Evolutionary conservation across 1,140 invertebrate genomes (phyloP).

Genomic region (Stegodyphus dumicola): DNA sequence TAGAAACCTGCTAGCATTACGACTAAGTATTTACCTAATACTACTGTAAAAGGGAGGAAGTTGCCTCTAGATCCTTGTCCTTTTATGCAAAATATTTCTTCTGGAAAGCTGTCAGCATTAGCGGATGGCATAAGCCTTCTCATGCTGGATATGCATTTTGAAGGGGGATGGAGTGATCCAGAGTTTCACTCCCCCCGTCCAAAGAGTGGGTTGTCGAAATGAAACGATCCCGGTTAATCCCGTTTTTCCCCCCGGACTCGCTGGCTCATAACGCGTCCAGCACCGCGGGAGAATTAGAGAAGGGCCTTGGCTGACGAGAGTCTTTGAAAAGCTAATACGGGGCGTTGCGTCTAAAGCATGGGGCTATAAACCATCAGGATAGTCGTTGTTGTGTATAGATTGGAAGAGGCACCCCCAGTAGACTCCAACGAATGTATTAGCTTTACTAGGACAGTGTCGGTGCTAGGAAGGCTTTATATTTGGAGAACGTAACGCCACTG

Average conservation of each 20-base stretch:
- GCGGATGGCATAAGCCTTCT: constrained; percentile 41
- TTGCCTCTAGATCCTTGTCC: constrained; percentile 27
- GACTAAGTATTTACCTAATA: constrained; percentile 51
- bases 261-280: constrained; percentile 22
- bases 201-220: constrained; percentile 40
- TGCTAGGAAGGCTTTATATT: background rate
- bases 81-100: constrained; percentile 60
- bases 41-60: constrained; percentile 9
- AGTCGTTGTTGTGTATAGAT: background rate
- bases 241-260: constrained; percentile 24
- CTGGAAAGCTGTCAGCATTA: constrained; percentile 54
- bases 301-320: background rate
- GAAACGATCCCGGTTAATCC: constrained; percentile 56
- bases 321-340: constrained; percentile 13
- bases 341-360: background rate
- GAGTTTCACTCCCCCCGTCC: background rate
- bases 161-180: background rate
- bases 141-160: constrained; percentile 30
- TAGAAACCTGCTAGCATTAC: constrained; percentile 29
- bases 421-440: background rate
- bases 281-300: constrained; percentile 24
- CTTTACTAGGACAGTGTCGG: background rate
- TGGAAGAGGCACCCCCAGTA: background rate
- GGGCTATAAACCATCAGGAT: background rate
- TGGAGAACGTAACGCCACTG: background rate